A percentile compares a stretch with the other conserved stretches of the same genome.
Conservation (phyloP, 2,888 invertebrate species). For the Chrysina gloriosa region DNA sequence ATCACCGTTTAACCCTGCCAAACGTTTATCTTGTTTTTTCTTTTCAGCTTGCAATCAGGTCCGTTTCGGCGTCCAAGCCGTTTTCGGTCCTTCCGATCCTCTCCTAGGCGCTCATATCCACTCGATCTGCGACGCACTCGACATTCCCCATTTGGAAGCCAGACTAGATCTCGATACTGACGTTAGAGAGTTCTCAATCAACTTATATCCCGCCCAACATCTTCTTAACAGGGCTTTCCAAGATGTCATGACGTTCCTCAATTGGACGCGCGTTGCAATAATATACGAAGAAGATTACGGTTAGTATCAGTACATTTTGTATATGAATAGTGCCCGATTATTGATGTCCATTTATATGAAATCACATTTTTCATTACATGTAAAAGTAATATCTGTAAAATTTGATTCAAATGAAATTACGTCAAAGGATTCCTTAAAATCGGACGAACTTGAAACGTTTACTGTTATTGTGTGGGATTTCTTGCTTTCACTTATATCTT, state of each 20-base stretch:
- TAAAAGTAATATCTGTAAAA: too few relatives aligned
- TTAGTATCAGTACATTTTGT: slow-evolving; percentile 57
- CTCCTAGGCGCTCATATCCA: slow-evolving; percentile 79
- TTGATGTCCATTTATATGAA: too few relatives aligned
- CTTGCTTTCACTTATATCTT: too few relatives aligned
- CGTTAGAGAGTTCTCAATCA: slow-evolving; percentile 78
- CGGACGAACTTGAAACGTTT: too few relatives aligned
- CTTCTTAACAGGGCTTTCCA: slow-evolving; percentile 79
- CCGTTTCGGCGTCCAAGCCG: slow-evolving; percentile 76
- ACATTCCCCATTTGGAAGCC: slow-evolving; percentile 83
- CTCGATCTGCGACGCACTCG: slow-evolving; percentile 83
- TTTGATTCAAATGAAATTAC: too few relatives aligned
- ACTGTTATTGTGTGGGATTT: too few relatives aligned
- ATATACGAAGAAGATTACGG: slow-evolving; percentile 93
- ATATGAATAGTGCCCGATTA: too few relatives aligned
- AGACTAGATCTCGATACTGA: slow-evolving; percentile 72
- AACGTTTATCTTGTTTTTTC: slow-evolving; percentile 46
- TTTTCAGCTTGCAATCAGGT: slow-evolving; percentile 80
- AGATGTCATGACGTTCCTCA: slow-evolving; percentile 83
- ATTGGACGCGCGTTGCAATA: slow-evolving; percentile 94
- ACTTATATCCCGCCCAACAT: slow-evolving; percentile 80
- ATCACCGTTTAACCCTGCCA: slow-evolving; percentile 6
- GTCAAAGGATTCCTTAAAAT: too few relatives aligned
- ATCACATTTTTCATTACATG: too few relatives aligned
- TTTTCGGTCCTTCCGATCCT: slow-evolving; percentile 84